Evolutionary conservation across 2,888 invertebrate genomes (phyloP).

Genomic region (Tineola bisselliella): DNA sequence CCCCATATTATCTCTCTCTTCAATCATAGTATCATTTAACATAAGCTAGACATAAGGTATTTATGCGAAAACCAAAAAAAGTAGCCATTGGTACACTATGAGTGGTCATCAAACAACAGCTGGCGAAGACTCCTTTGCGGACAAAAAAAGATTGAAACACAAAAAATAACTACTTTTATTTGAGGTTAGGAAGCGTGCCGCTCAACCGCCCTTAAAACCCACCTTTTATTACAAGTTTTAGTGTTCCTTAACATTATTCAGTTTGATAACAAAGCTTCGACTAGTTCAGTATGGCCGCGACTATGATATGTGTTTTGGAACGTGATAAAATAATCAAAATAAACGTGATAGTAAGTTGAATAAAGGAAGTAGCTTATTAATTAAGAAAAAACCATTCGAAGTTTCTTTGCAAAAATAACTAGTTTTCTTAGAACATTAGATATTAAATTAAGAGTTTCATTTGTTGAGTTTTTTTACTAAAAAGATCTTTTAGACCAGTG

Average conservation of each 20-base stretch:
- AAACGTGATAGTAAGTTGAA: no score
- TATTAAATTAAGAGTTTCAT: no score
- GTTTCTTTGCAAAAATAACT: no score
- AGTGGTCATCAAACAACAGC: constrained; percentile 63
- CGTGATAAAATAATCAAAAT: no score
- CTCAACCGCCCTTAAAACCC: constrained; percentile 32
- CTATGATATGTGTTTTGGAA: no score
- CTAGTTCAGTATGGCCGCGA: no score
- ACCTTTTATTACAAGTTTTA: background rate
- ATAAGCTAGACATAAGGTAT: constrained; percentile 22
- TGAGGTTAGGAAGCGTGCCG: constrained; percentile 55
- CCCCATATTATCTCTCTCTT: constrained; percentile 22
- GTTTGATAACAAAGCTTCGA: constrained; percentile 7
- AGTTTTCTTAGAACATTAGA: no score
- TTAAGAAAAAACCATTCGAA: no score
- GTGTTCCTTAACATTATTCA: background rate
- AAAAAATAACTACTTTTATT: constrained; percentile 30
- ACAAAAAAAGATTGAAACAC: constrained; percentile 21
- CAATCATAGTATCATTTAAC: constrained; percentile 50
- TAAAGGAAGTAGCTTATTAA: no score
- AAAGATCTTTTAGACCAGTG: no score
- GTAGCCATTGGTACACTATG: constrained; percentile 34
- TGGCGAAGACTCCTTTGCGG: constrained; percentile 25
- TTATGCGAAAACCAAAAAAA: constrained; percentile 19
- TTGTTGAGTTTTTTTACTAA: no score